phyloP scores from a whole-genome alignment of 2,797 vertebrate species.

The Ibycter americanus region DNA sequence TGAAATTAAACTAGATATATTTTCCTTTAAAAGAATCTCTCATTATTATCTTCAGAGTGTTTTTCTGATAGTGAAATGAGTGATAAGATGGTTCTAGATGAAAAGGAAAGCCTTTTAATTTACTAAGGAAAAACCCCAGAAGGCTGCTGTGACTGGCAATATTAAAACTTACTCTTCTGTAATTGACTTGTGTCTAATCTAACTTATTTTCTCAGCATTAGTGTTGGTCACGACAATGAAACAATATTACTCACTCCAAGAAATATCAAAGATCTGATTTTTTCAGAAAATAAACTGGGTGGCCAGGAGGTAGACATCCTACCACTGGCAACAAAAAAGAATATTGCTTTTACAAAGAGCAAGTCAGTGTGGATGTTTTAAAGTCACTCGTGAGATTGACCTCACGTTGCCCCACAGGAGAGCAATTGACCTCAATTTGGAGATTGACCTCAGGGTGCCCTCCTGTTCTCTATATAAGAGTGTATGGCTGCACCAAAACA shows the following conservation, averaged over 20 bases:
- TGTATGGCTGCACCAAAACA: background rate
- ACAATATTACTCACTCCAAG: slow-evolving; percentile 14
- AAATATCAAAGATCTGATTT: slow-evolving; percentile 11
- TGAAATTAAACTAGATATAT: slow-evolving; percentile 33
- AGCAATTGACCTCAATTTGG: slow-evolving; percentile 28
- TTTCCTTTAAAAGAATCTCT: slow-evolving; percentile 49
- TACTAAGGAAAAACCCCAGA: slow-evolving; percentile 46
- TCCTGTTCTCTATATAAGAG: background rate
- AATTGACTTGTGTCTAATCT: slow-evolving; percentile 60
- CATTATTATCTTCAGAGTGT: slow-evolving; percentile 42
- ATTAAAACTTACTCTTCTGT: slow-evolving; percentile 56
- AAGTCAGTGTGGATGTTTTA: background rate
- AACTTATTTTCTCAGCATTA: slow-evolving; percentile 48
- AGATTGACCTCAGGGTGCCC: background rate
- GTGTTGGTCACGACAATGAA: slow-evolving; percentile 14
- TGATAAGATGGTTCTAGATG: slow-evolving; percentile 61
- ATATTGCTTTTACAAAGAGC: background rate
- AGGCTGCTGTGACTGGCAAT: slow-evolving; percentile 53
- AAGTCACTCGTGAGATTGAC: slow-evolving; percentile 7
- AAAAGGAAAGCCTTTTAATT: slow-evolving; percentile 63
- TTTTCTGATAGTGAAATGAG: slow-evolving; percentile 52
- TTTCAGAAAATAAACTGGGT: background rate
- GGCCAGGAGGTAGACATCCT: background rate
- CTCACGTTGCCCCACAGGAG: background rate
- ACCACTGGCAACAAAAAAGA: background rate